phyloP scores from a whole-genome alignment of 2,888 invertebrate species.

The Ctenicera cuprea region DNA sequence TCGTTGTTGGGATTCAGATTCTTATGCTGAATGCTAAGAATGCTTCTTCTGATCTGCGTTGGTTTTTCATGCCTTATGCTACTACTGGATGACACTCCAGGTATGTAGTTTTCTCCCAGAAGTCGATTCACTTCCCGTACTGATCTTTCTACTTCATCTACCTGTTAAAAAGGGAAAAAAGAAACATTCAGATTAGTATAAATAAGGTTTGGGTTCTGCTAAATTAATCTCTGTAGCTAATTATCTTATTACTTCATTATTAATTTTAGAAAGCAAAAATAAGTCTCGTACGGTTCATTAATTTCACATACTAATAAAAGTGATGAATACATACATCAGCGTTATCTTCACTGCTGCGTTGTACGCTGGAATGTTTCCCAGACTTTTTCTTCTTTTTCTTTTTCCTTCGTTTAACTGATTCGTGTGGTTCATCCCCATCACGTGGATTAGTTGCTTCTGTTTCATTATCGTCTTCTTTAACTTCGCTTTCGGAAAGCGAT shows the following conservation, averaged over 20 bases:
- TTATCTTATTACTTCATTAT: too few species aligned
- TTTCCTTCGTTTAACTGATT: conserved; percentile 76
- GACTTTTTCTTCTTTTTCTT: conserved; percentile 81
- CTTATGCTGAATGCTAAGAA: conserved; percentile 81
- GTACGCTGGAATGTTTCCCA: conserved; percentile 72
- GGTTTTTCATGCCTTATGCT: conserved; percentile 63
- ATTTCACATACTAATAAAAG: neutral
- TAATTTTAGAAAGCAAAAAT: too few species aligned
- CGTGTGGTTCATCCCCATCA: conserved; percentile 72
- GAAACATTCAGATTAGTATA: neutral
- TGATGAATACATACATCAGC: conserved; percentile 73
- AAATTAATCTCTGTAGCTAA: too few species aligned
- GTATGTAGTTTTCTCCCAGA: conserved; percentile 75
- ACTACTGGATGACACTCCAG: conserved; percentile 55
- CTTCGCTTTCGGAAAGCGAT: conserved; percentile 81
- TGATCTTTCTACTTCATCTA: conserved; percentile 82
- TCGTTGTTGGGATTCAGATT: conserved; percentile 88
- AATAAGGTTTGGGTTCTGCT: too few species aligned
- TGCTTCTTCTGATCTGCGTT: conserved; percentile 69
- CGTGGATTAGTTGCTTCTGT: conserved; percentile 77
- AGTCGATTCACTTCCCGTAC: conserved; percentile 81
- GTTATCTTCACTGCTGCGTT: conserved; percentile 79
- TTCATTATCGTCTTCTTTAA: conserved; percentile 81
- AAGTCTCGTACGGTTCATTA: neutral
- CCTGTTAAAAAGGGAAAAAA: conserved; percentile 62